Percentiles rank a stretch among this genome's conserved stretches.
Conservation (phyloP, 2,113 vertebrate genomes). For the Rhinolophus ferrumequinum region DNA sequence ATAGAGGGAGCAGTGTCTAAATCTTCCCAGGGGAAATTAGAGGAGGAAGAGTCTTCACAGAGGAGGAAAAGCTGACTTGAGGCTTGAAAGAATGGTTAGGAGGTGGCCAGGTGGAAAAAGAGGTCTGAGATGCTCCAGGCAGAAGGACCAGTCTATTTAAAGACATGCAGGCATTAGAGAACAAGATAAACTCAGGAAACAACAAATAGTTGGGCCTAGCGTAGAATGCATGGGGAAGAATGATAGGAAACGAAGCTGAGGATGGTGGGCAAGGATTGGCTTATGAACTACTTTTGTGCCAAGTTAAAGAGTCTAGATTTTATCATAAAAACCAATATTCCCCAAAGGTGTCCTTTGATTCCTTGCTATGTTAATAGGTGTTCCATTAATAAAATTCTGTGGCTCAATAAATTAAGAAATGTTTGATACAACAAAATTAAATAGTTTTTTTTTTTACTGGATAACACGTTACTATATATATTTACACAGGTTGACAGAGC, state of each 20-base stretch:
- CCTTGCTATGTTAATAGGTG: not conserved
- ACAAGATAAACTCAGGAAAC: not conserved
- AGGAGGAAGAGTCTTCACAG: not conserved
- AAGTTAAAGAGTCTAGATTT: not conserved
- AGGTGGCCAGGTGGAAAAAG: not conserved
- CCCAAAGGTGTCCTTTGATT: not conserved
- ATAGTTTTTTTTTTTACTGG: no score
- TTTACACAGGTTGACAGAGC: not conserved
- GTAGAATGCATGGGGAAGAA: not conserved
- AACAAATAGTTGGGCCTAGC: not conserved
- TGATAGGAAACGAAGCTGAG: not conserved
- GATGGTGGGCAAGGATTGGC: not conserved
- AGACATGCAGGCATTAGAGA: not conserved
- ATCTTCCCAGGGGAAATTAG: not conserved
- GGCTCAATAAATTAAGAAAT: not conserved
- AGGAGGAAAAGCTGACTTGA: not conserved
- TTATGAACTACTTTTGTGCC: not conserved
- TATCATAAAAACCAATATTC: not conserved
- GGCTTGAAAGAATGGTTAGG: not conserved
- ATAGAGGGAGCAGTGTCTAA: not conserved
- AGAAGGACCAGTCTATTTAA: not conserved
- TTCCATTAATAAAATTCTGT: not conserved
- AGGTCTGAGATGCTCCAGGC: not conserved
- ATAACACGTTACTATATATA: not conserved
- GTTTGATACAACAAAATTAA: not conserved